These are phyloP conservation scores for Tethya wilhelma DNA, from an alignment of 37 sponge, comb jelly and placozoan species.

Conservation along the genomic window DNA sequence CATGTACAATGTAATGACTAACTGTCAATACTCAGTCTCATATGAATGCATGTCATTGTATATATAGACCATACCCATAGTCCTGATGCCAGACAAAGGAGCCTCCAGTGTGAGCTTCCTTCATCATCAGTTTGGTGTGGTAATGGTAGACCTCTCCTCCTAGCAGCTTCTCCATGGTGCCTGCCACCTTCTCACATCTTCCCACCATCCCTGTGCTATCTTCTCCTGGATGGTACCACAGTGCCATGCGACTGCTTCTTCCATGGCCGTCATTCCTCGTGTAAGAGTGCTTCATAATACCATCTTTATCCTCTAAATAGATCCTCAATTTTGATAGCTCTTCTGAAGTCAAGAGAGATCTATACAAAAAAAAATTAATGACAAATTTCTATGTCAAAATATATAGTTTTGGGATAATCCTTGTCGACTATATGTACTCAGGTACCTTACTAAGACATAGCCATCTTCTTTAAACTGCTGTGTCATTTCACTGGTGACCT, in stretches of 20 bases:
- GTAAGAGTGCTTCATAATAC: conserved; percentile 62
- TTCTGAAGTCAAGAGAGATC: conserved; percentile 54
- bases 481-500: conserved; percentile 46
- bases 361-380: too few species aligned
- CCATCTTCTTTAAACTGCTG: conserved; percentile 61
- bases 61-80: conserved; percentile 83
- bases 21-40: too few species aligned
- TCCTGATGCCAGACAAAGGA: conserved; percentile 97
- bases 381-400: too few species aligned
- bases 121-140: conserved; percentile 96
- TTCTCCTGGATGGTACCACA: conserved; percentile 87
- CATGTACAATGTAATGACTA: too few species aligned
- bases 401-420: too few species aligned
- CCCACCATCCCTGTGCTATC: conserved; percentile 87
- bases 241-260: conserved; percentile 60
- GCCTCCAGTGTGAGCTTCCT: conserved; percentile 92
- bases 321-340: conserved; percentile 62
- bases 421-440: neutral
- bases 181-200: conserved; percentile 81
- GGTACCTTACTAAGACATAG: conserved; percentile 67
- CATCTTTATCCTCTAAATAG: conserved; percentile 63
- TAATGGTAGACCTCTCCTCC: conserved; percentile 96
- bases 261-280: conserved; percentile 70
- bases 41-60: too few species aligned
- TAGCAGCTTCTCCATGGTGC: conserved; percentile 84